Percentiles rank a stretch among this genome's conserved stretches.
Evolutionary conservation across 92 coral and sea anemone species (phyloP).

Genomic region (Isaurus tuberculatus): DNA sequence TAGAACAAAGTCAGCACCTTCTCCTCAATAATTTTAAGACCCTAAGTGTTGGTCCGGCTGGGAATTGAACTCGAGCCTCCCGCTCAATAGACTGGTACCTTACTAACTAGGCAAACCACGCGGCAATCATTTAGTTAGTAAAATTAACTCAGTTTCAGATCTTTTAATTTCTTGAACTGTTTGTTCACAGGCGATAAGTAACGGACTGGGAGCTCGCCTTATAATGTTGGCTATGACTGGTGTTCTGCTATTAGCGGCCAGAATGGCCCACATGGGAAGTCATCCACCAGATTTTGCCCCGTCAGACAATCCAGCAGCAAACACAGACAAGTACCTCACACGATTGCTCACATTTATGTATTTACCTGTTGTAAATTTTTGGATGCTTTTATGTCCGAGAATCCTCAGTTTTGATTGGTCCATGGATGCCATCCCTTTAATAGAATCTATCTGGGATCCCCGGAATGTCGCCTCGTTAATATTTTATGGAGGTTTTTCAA

Average conservation of each 20-base stretch:
- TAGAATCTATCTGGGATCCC: constrained; percentile 73
- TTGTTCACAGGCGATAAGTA: constrained; percentile 67
- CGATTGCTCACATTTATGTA: constrained; percentile 82
- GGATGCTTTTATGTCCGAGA: constrained; percentile 94
- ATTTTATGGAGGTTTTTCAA: constrained; percentile 66
- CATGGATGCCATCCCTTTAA: constrained; percentile 87
- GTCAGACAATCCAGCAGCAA: constrained; percentile 97
- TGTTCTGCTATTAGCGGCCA: constrained; percentile 53
- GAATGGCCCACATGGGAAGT: constrained; percentile 88
- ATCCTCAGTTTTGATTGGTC: constrained; percentile 98
- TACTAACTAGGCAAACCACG: no score
- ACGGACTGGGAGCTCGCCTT: constrained; percentile 70
- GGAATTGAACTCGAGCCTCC: no score
- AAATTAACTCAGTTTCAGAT: no score
- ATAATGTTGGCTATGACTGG: constrained; percentile 65
- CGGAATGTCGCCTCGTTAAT: constrained; percentile 67
- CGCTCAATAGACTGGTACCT: no score
- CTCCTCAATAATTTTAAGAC: no score
- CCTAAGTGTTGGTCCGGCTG: no score
- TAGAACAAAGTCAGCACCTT: no score
- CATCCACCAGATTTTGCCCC: constrained; percentile 90
- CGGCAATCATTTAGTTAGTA: no score
- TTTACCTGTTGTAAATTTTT: constrained; percentile 87
- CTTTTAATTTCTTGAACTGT: neutral
- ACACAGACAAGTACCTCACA: constrained; percentile 73